Evolutionary conservation across 2,888 invertebrate species (phyloP), one percentile per base, ranked within the genome.

Genomic region (Loripinus fragilis): DNA sequence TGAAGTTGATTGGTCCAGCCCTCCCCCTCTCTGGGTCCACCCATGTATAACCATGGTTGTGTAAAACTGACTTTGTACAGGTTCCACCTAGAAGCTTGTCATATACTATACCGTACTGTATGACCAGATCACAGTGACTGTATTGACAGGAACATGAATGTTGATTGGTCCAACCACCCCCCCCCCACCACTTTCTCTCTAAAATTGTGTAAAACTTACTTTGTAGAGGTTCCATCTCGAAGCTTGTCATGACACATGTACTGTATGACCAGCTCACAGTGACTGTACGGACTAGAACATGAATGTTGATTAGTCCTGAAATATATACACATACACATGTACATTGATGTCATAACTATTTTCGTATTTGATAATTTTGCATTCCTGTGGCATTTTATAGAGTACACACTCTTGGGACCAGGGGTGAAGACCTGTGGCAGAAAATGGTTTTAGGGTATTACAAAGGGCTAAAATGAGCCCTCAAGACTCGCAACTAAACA

Each of bases 101-200:
- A 33, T 85, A 87, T 86, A 93, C 93, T 92, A 93, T 93, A n/a
- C n/a, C n/a, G 82, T 93, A 93, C 80, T 94, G 94, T 50, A 94
- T 42, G 45, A 93, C 85, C 50, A 93, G 80, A 74, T 93, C 92
- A 90, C 94, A 94, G 79, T 93, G 88, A 74, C 82, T 90, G 83
- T 93, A 92, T 0, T 87, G 76, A 60, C 79, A 76, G 20, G 78
- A 78, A 85, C 93, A 94, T 0, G 93, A 93, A 85, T 94, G 93
- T 80, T 94, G 93, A 78, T 91, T 93, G 17, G 93, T 94, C 94
- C 93, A n/a, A n/a, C n/a, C n/a, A n/a, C n/a, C n/a, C n/a, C n/a
- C n/a, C n/a, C n/a, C n/a, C n/a, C n/a, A n/a, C n/a, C n/a, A n/a
- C n/a, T n/a, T n/a, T n/a, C n/a, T n/a, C n/a, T n/a, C n/a, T n/a